Evolutionary conservation across 1,140 invertebrate species (phyloP).

Genomic region (Cherax quadricarinatus): DNA sequence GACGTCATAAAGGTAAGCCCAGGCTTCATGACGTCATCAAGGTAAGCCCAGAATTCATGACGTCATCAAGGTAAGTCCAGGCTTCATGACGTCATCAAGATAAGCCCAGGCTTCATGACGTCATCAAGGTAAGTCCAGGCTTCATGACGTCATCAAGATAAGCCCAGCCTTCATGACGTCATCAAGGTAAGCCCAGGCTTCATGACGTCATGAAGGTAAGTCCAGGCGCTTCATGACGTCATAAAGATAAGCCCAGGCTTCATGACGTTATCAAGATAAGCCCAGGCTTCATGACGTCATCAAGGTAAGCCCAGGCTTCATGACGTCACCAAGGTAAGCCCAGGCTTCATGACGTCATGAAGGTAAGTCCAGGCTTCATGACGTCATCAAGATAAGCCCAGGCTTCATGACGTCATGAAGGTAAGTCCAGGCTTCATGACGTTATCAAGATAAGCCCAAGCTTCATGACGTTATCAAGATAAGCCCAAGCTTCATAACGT

Average conservation of each 20-base stretch:
- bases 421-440: constrained; percentile 79
- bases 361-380: background rate
- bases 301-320: constrained; percentile 76
- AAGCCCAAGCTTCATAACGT: background rate
- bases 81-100: constrained; percentile 81
- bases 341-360: background rate
- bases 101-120: background rate
- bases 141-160: background rate
- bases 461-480: background rate
- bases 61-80: background rate
- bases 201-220: constrained; percentile 81
- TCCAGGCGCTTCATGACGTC: background rate
- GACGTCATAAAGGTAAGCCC: background rate
- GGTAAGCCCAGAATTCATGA: background rate
- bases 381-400: background rate
- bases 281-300: background rate
- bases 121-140: background rate
- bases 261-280: background rate
- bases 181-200: background rate
- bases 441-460: constrained; percentile 75
- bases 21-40: background rate
- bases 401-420: background rate
- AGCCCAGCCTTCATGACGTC: background rate
- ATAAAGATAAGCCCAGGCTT: background rate
- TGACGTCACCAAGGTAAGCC: constrained; percentile 79